Evolutionary conservation across 2,113 vertebrate genomes (phyloP).

Genomic region (Melospiza melodia): DNA sequence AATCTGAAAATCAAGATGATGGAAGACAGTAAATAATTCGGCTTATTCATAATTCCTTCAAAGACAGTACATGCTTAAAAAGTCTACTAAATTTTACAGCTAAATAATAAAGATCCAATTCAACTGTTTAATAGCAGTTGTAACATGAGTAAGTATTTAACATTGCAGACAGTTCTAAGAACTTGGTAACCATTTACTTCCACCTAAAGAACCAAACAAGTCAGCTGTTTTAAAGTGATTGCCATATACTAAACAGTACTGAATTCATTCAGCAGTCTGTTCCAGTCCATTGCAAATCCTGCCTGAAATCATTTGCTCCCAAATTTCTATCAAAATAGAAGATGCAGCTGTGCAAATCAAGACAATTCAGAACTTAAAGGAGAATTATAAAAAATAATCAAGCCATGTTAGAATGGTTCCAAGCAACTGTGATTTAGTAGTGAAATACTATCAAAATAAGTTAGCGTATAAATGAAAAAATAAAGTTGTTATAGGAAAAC

Average conservation of each 20-base stretch:
- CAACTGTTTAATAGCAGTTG: not conserved
- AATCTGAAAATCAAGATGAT: not conserved
- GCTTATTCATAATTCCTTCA: not conserved
- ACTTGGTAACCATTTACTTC: not conserved
- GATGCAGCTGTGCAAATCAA: not conserved
- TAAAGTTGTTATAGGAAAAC: not conserved
- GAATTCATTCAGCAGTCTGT: not conserved
- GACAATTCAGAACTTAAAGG: not conserved
- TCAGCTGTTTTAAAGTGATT: not conserved
- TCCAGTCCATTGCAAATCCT: not conserved
- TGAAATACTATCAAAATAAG: not conserved
- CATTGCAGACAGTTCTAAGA: not conserved
- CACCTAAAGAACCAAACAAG: not conserved
- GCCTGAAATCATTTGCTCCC: not conserved
- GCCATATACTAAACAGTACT: not conserved
- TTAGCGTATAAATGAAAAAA: not conserved
- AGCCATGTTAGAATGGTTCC: not conserved
- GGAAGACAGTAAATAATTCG: not conserved
- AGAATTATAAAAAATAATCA: not conserved
- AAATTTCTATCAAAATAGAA: not conserved
- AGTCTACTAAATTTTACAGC: not conserved
- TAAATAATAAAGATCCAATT: not conserved
- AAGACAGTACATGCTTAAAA: not conserved
- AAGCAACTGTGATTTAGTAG: not conserved
- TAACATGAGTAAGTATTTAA: not conserved